These are phyloP conservation scores for Acanthosepion pharaonis DNA, from an alignment of 2,888 invertebrate species.

Conservation along the genomic window DNA sequence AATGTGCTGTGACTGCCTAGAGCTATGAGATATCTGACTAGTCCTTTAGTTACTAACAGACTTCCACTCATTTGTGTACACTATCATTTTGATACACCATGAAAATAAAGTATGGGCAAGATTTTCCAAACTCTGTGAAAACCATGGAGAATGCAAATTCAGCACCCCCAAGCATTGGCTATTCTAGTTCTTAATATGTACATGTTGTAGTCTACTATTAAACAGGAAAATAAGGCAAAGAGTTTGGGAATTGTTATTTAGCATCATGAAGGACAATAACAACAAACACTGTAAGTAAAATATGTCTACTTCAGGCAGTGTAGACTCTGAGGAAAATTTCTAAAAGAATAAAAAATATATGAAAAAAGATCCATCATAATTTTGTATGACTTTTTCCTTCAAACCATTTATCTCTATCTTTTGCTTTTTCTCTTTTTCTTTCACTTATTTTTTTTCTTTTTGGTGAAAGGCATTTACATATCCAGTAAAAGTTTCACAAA, in stretches of 20 bases:
- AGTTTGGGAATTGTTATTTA: not conserved
- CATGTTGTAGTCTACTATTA: not conserved
- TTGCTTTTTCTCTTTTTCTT: not conserved
- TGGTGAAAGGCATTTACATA: too few relatives aligned
- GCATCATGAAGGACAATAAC: not conserved
- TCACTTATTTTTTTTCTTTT: not conserved
- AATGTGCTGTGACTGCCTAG: not conserved
- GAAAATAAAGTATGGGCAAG: not conserved
- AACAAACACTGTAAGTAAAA: not conserved
- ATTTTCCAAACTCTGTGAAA: not conserved
- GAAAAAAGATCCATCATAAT: not conserved
- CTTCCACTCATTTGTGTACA: not conserved
- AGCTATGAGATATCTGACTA: not conserved
- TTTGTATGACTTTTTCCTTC: not conserved
- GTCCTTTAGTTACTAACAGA: not conserved
- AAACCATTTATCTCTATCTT: not conserved
- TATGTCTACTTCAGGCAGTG: not conserved
- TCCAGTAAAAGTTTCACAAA: too few relatives aligned
- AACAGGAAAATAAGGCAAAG: not conserved
- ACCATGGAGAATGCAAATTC: not conserved
- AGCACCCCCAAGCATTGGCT: not conserved
- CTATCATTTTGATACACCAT: not conserved
- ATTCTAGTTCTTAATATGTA: not conserved
- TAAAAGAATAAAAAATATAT: not conserved
- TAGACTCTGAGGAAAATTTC: not conserved